phyloP scores from a whole-genome alignment of 1,140 invertebrate species.

The Orchesella cincta region DNA sequence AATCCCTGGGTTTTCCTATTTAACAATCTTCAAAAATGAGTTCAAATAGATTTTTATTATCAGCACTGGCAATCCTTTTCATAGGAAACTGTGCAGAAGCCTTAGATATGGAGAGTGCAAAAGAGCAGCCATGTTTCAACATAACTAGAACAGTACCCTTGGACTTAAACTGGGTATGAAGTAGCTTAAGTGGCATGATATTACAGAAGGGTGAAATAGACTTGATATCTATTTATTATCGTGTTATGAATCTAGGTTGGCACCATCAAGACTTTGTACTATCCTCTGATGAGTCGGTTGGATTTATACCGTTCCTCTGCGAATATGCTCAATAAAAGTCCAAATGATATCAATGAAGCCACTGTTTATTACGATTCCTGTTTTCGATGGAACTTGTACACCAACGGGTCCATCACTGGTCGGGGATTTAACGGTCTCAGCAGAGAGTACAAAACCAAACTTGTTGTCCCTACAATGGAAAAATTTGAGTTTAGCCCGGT shows the following conservation, averaged over 20 bases:
- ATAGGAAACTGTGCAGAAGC: too few species aligned
- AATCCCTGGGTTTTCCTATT: too few species aligned
- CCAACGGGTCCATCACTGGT: background rate
- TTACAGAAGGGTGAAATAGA: too few species aligned
- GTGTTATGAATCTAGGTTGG: too few species aligned
- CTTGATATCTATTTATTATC: too few species aligned
- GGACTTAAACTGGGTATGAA: constrained; percentile 8
- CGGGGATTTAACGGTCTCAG: background rate
- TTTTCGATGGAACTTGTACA: background rate
- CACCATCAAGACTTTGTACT: background rate
- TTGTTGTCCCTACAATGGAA: background rate
- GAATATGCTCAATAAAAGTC: background rate
- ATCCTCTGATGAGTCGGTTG: constrained; percentile 2
- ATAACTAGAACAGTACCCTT: background rate
- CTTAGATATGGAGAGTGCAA: background rate
- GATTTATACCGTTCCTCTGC: background rate
- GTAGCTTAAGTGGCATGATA: too few species aligned
- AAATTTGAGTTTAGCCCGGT: background rate
- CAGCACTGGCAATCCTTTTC: too few species aligned
- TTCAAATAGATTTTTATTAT: too few species aligned
- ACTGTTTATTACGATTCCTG: background rate
- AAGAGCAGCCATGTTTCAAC: background rate
- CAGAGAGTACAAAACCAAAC: background rate
- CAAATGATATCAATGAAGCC: background rate
- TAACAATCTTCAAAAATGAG: too few species aligned